phyloP scores from a whole-genome alignment of 2,888 invertebrate genomes.

The Drymonia ruficornis region DNA sequence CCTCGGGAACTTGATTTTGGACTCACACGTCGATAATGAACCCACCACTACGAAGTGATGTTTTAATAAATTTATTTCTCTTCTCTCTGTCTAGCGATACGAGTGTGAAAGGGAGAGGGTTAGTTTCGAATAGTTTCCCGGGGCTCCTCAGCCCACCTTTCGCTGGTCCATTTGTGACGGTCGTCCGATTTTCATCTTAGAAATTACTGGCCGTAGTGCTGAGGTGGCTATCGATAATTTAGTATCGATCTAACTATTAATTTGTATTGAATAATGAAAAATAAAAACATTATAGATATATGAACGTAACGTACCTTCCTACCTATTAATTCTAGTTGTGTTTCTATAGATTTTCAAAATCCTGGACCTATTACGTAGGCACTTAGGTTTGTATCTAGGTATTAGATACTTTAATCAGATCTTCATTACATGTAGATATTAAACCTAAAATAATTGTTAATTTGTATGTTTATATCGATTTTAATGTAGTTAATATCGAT shows the following conservation, averaged over 20 bases:
- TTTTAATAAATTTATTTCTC: constrained; percentile 65
- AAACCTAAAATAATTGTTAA: too few relatives aligned
- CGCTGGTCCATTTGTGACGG: constrained; percentile 65
- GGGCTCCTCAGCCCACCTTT: constrained; percentile 41
- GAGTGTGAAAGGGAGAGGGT: constrained; percentile 30
- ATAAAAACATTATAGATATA: constrained; percentile 11
- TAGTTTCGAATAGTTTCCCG: constrained; percentile 45
- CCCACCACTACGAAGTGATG: constrained; percentile 52
- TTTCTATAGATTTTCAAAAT: too few relatives aligned
- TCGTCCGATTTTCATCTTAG: constrained; percentile 65
- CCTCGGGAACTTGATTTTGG: constrained; percentile 55
- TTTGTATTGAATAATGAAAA: neutral
- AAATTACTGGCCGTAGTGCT: constrained; percentile 50
- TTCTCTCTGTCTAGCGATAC: constrained; percentile 44
- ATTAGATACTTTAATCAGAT: too few relatives aligned
- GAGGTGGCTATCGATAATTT: constrained; percentile 28
- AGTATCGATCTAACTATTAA: constrained; percentile 21
- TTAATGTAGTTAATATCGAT: constrained; percentile 24
- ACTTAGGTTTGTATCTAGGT: too few relatives aligned
- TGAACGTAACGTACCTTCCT: too few relatives aligned
- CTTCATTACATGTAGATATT: too few relatives aligned
- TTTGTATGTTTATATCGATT: too few relatives aligned
- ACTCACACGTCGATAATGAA: constrained; percentile 78
- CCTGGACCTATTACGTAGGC: too few relatives aligned
- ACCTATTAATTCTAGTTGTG: too few relatives aligned